Base-by-base conservation (phyloP, 2,797 vertebrate species). In the Aplochiton taeniatus region DNA sequence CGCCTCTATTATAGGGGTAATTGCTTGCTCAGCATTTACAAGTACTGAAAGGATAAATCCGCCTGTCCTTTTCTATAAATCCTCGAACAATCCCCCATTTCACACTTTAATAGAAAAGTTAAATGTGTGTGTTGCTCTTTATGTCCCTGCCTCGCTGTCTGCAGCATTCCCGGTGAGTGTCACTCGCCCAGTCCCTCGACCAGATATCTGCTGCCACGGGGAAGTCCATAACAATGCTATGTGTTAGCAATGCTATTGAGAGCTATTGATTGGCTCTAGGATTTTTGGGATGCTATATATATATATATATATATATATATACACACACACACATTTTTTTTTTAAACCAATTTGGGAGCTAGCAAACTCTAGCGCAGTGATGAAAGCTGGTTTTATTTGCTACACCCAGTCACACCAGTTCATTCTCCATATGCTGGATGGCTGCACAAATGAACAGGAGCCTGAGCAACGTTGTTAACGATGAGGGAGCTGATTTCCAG, bases 21-120 rank as follows among this genome's bases (percentile, higher is more conserved):
- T 92, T 92, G 92, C 91, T 91, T 87, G 90, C 91, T 92, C 91
- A 93, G 91, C 92, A 92, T 92, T 93, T 92, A 93, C 90, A 92
- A 93, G 90, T 90, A 91, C 75, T 81, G 81, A 90, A 93, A 88
- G 89, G 87, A 92, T 91, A 92, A 91, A 93, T 91, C 90, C 78
- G 83, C 82, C 86, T 90, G 90, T 90, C 89, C 87, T 92, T 91
- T 93, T 92, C 89, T 87, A 90, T 91, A 91, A 91, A 92, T 92
- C 76, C 74, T 61, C 68, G 64, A 78, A 73, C 74, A 77, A 65
- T 66, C 85, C 83, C 80, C 83, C 16, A 69, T 89, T 91, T 88
- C 79, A 81, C 85, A 85, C 87, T 90, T 87, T 87, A 91, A 91
- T 89, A 90, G 82, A 90, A 89, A 87, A 86, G 86, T 91, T 84